Evolutionary conservation across 1,140 invertebrate genomes (phyloP), one percentile per base, ranked within the genome.

Genomic region (Zophobas atratus): DNA sequence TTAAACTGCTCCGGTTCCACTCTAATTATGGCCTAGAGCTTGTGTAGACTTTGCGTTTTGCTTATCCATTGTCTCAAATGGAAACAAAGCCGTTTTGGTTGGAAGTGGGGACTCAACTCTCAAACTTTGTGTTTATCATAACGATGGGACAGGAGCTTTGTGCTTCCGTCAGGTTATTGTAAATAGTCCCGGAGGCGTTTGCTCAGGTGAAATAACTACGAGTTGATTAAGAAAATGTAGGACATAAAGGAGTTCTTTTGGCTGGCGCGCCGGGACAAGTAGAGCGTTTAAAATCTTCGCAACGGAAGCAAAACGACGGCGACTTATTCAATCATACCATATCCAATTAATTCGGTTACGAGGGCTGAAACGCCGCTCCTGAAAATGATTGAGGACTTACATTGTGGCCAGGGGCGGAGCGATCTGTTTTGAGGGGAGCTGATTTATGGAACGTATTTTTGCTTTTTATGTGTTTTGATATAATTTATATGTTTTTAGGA

Each of bases 11-110:
- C 49, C n/a, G 2, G 49, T 51, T 51, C n/a, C n/a, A 2, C 20
- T 51, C 49, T 51, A 51, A 51, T 51, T 51, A 51, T 20, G n/a
- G n/a, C 49, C 49, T 2, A 51, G 3, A 20, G 49, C 43, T 4
- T 46, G 3, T 8, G 8, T 51, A 51, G 4, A 51, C 49, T 51
- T 51, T 51, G 49, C 49, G 49, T 51, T 51, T 46, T 51, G 49
- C 49, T 51, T 20, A 51, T 6, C 49, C n/a, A 51, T 51, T 51
- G 49, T 51, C 20, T 20, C 3, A 51, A 51, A n/a, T 51, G 49
- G n/a, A 51, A 51, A 51, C 49, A 51, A 51, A 51, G n/a, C 6
- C 49, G 6, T 51, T 51, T 51, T 20, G 43, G 43, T 46, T 8
- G 43, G 43, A 3, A 20, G 2, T 51, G 49, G 49, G 20, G 49